Evolutionary conservation across 1,140 invertebrate genomes (phyloP), one percentile per base, ranked within the genome.

Genomic region (Berghia stephanieae): DNA sequence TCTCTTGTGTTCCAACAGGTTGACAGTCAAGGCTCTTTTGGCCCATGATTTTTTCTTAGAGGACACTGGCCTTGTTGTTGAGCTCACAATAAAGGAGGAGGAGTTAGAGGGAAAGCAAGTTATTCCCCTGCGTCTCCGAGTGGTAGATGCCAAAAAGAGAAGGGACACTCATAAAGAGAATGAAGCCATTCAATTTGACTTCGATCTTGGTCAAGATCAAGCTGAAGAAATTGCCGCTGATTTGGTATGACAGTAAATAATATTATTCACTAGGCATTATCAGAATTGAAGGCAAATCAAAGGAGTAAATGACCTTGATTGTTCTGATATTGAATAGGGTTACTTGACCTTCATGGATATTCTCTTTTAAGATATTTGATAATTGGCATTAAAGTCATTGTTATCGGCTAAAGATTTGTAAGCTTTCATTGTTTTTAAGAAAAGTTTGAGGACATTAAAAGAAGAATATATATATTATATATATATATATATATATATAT

Each of bases 171-270:
- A 99, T 88, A 98, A 99, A 88, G 97, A 99, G 90, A 99, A 99
- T 90, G 98, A 99, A 91, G 98, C 98, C 10, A 98, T 99, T 83
- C 97, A 99, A 90, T 99, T 99, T 91, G 96, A 98, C 81, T 99
- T 98, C 91, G 96, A 99, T 89, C 94, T 99, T 79, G 93, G 94
- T 81, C 92, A 92, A 73, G 98, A 99, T 89, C 94, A 96, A 87
- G 95, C 96, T 79, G 96, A 99, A 86, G 95, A 97, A 86, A 95
- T 99, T 76, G 96, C 97, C 63, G 93, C 94, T 85, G 98, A 98
- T 90, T 98, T 99, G 97, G 93, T 94, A 89, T 88, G 86, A 34
- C 10, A 34, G 16, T 66, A 24, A 21, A 63, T 10, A 16, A 63
- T 21, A 1, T 31, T 21, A 16, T 21, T 31, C 13, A 66, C 16